Evolutionary conservation across 2,888 invertebrate species (phyloP).

Genomic region (Lithophane semibrunnea): DNA sequence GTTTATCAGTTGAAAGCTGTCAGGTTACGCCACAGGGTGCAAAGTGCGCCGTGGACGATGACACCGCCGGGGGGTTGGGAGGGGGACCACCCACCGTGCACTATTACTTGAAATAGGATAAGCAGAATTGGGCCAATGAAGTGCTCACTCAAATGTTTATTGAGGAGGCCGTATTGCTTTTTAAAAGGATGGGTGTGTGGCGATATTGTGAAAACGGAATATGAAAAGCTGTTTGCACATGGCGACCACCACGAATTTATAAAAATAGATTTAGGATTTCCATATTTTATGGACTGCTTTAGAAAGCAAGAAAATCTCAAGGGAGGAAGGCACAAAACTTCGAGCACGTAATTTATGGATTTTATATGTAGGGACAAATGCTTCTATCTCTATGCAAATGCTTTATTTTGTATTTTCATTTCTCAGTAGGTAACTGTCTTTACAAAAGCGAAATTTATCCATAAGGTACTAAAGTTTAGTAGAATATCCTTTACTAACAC

Average conservation of each 20-base stretch:
- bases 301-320: background rate
- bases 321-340: too few relatives aligned
- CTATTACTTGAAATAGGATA: conserved; percentile 59
- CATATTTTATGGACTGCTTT: conserved; percentile 17
- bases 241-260: background rate
- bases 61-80: conserved; percentile 34
- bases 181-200: conserved; percentile 11
- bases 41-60: conserved; percentile 53
- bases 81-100: conserved; percentile 52
- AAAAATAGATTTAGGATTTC: conserved; percentile 10
- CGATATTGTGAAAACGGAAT: conserved; percentile 1
- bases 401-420: background rate
- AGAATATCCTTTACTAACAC: background rate
- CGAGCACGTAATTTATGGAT: too few relatives aligned
- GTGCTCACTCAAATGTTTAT: conserved; percentile 54
- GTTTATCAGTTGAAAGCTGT: background rate
- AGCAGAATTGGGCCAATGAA: conserved; percentile 62
- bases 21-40: conserved; percentile 56
- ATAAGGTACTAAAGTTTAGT: background rate
- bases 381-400: background rate
- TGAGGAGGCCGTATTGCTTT: conserved; percentile 29
- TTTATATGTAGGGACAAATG: background rate
- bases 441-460: background rate
- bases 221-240: background rate
- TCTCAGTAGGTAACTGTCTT: too few relatives aligned